Base-by-base conservation (phyloP, 2,888 invertebrate species). In the Pyrrhia umbra region DNA sequence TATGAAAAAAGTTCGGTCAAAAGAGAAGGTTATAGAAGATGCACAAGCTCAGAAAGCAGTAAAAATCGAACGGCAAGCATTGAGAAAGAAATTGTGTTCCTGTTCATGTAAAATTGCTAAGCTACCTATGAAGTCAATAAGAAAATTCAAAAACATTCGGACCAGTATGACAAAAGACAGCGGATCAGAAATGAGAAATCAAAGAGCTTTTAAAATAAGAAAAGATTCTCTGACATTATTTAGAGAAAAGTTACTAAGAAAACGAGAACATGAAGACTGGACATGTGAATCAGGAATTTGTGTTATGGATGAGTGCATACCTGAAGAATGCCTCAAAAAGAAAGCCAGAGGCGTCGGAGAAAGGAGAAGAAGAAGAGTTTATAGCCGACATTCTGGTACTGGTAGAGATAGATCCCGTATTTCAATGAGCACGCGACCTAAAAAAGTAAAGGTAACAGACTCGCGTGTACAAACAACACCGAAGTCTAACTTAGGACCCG, bases 191-290 rank as follows among this genome's bases (percentile, higher is more conserved):
- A 37, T 73, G 9, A 70, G 57, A 10, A 74, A 55, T 54, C 54
- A 75, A 56, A 58, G 75, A 65, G 71, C 13, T 45, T 82, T 83
- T 47, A 77, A 64, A 50, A 75, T 85, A 37, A 83, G 66, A 77
- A 89, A 86, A 69, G 89, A 90, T 81, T 89, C 88, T 5, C 52
- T 88, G 37, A 62, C 55, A 27, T 68, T 88, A 46, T 85, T 77
- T 61, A 82, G 76, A 66, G 88, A 88, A 52, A 82, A 85, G 30
- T 56, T 85, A n/a, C 80, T 59, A 47, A 79, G 64, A 64, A 85
- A 85, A 66, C 60, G 62, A 52, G 30, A 42, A 10, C 34, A 79
- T 21, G 72, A 85, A 52, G 51, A 57, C n/a, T 74, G 72, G 55
- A 66, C 61, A 34, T 77, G 80, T 68, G 68, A 70, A 34, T 57